Percentiles rank a stretch among this genome's conserved stretches.
Conservation (phyloP, 1,140 invertebrate genomes). For the Formica selysi region DNA sequence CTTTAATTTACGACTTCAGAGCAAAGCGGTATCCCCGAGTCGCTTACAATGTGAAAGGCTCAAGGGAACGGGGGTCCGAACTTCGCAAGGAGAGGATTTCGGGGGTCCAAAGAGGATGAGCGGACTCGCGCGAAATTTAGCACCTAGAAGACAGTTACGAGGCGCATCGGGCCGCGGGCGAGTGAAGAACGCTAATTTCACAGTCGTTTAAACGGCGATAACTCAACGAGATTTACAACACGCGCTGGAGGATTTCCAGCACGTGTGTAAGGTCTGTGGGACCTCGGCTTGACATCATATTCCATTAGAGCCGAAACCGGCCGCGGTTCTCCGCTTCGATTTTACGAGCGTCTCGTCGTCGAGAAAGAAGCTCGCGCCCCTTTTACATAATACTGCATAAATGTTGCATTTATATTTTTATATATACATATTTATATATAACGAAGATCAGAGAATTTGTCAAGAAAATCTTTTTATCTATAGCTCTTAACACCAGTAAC, state of each 20-base stretch:
- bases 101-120: not conserved
- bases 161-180: conserved; percentile 76
- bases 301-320: conserved; percentile 81
- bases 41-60: conserved; percentile 41
- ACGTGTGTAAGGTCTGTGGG: conserved; percentile 41
- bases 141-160: conserved; percentile 86
- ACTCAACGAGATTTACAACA: conserved; percentile 85
- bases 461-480: not conserved
- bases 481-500: not conserved
- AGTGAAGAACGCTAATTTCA: conserved; percentile 86
- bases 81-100: conserved; percentile 2
- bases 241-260: conserved; percentile 62
- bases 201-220: conserved; percentile 86
- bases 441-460: not conserved
- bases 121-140: conserved; percentile 80
- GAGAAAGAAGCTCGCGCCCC: not conserved
- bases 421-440: not conserved
- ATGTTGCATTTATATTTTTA: conserved; percentile 46
- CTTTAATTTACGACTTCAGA: conserved; percentile 37
- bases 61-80: not conserved
- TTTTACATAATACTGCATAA: conserved; percentile 48
- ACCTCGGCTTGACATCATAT: conserved; percentile 83
- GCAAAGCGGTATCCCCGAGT: conserved; percentile 20
- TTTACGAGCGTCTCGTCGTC: conserved; percentile 78
- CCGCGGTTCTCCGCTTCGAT: conserved; percentile 61